phyloP scores from a whole-genome alignment of 1,140 invertebrate genomes.

The Pomacea maculata region DNA sequence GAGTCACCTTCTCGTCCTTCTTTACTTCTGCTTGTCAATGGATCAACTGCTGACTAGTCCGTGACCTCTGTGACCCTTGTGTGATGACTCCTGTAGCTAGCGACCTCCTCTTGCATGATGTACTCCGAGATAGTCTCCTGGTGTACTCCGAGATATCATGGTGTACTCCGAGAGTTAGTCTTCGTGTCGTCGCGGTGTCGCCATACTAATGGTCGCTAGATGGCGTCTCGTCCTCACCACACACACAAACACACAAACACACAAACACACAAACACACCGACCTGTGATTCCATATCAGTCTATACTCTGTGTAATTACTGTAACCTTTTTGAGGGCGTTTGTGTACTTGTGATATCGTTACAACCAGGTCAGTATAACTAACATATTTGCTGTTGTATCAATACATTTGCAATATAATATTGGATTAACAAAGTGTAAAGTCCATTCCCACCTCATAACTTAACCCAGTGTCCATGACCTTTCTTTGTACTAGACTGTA shows the following conservation, averaged over 20 bases:
- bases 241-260: not conserved
- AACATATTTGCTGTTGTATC: not conserved
- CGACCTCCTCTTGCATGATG: not conserved
- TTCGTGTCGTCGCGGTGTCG: not conserved
- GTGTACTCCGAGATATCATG: not conserved
- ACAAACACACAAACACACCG: not conserved
- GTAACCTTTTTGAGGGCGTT: not conserved
- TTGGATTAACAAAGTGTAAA: not conserved
- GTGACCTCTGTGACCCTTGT: too few species aligned
- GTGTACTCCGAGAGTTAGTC: not conserved
- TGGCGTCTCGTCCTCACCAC: too few species aligned
- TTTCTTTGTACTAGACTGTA: too few species aligned
- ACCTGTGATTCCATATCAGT: too few species aligned
- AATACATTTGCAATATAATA: not conserved
- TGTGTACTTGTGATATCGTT: not conserved
- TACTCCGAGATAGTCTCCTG: not conserved
- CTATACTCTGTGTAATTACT: not conserved
- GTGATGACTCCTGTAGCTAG: not conserved
- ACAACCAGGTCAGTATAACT: not conserved
- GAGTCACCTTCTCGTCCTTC: too few species aligned
- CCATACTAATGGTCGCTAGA: not conserved
- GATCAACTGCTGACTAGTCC: too few species aligned
- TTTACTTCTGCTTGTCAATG: too few species aligned
- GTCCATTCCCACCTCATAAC: not conserved
- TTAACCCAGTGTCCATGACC: not conserved